Evolutionary conservation across 2,888 invertebrate species (phyloP), one percentile per base, ranked within the genome.

Genomic region (Parelbella ahira): DNA sequence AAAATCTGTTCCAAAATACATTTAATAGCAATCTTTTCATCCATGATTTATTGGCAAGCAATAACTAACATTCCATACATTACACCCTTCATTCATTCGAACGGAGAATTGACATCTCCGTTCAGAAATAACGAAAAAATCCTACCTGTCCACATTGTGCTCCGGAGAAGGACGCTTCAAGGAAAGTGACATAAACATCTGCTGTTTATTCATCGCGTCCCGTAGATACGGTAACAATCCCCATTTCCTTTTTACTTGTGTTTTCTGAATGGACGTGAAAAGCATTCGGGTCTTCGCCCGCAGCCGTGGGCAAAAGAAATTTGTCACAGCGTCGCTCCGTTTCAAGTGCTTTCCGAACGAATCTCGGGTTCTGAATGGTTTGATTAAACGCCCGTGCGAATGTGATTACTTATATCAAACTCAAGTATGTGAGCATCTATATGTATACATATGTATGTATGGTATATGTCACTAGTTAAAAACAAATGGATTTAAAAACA

Each of bases 181-280:
- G 39, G 9, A 13, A 25, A 25, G 32, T 41, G 41, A 15, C 28
- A 34, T 28, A 47, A 48, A 48, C 76, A 76, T 60, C 68, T 73
- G 74, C 68, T 79, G 74, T 78, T 78, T 78, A 78, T 81, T 78
- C 75, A 78, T 70, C 63, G 66, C 49, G 54, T 48, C 58, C 62
- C 54, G 52, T 53, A 53, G 57, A 62, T 65, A 60, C 63, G 56
- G 60, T 54, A 53, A 49, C 41, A 42, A 42, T 47, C 20, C 45
- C 44, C 55, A 50, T 60, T 61, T 60, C 57, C 58, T 52, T 60
- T 60, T 64, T 54, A 53, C 56, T 64, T 65, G 58, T 49, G 48
- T 53, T 47, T n/a, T 44, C 29, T 36, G 34, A 42, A 42, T 43
- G 43, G 36, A 43, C 43, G 23, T 25, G 24, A 42, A 25, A 47